These are phyloP conservation scores for Liparis tanakae DNA, from an alignment of 2,797 vertebrate species.

Conservation along the genomic window DNA sequence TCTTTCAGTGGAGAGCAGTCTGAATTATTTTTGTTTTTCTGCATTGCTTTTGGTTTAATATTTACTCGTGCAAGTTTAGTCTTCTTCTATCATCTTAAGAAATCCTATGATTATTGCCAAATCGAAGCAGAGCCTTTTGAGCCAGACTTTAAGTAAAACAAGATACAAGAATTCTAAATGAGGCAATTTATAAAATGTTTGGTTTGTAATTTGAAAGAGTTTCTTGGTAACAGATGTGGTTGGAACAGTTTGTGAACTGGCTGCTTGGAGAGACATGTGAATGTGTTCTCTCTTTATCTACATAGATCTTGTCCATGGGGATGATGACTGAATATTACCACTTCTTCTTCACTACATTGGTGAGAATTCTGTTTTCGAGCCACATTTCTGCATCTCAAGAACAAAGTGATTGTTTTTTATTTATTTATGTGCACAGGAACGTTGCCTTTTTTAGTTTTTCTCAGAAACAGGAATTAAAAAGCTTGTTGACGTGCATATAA, in stretches of 20 bases:
- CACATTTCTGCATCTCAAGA: neutral
- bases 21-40: constrained; percentile 32
- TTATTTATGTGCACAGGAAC: neutral
- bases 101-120: constrained; percentile 60
- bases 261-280: constrained; percentile 22
- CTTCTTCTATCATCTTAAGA: constrained; percentile 51
- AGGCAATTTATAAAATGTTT: constrained; percentile 28
- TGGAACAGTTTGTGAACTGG: constrained; percentile 21
- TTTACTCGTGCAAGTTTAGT: constrained; percentile 58
- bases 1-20: constrained; percentile 12
- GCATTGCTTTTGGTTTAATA: constrained; percentile 46
- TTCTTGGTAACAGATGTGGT: constrained; percentile 15
- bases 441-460: constrained; percentile 14
- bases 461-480: constrained; percentile 6
- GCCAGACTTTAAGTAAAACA: constrained; percentile 55
- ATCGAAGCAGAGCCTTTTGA: constrained; percentile 50
- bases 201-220: constrained; percentile 16
- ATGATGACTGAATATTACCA: constrained; percentile 99
- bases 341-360: constrained; percentile 99
- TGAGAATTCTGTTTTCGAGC: constrained; percentile 75
- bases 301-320: constrained; percentile 92
- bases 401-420: neutral
- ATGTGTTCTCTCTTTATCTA: constrained; percentile 27
- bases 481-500: constrained; percentile 3
- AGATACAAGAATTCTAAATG: too few relatives aligned